These are phyloP conservation scores for Aricia artaxerxes DNA, from an alignment of 2,888 invertebrate species.

Conservation along the genomic window DNA sequence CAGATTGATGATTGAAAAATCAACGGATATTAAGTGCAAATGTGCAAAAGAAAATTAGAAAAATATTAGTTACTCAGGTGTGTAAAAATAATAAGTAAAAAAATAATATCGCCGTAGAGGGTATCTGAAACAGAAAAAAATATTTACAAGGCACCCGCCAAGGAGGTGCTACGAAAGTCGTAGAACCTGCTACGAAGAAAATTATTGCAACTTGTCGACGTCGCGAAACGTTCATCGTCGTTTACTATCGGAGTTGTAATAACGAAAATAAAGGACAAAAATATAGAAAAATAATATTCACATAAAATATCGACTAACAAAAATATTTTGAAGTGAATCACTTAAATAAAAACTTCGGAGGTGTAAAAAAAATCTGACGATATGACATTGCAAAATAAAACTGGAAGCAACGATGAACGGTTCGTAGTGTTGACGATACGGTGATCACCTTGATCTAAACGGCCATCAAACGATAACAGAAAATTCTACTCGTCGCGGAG, in stretches of 20 bases:
- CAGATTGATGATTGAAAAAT: slow-evolving; percentile 23
- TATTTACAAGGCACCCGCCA: background rate
- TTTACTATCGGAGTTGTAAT: background rate
- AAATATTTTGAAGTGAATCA: background rate
- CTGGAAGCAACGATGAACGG: slow-evolving; percentile 58
- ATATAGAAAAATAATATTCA: background rate
- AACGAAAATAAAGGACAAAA: background rate
- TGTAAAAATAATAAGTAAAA: background rate
- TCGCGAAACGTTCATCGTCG: slow-evolving; percentile 28
- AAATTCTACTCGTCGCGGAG: slow-evolving; percentile 42
- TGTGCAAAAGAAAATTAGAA: slow-evolving; percentile 31
- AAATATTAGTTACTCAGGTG: slow-evolving; percentile 30
- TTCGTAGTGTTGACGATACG: slow-evolving; percentile 67
- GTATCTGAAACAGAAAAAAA: slow-evolving; percentile 18
- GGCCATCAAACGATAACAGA: slow-evolving; percentile 62
- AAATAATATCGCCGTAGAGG: background rate
- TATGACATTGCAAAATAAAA: slow-evolving; percentile 39
- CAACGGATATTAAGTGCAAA: slow-evolving; percentile 31
- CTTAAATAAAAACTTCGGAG: slow-evolving; percentile 19
- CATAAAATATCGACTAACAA: background rate
- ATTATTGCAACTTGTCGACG: slow-evolving; percentile 31
- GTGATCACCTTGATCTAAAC: slow-evolving; percentile 57
- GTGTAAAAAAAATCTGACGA: slow-evolving; percentile 32
- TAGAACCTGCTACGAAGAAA: slow-evolving; percentile 25
- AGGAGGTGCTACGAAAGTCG: slow-evolving; percentile 18